Conservation (phyloP, 37 sponge, comb jelly and placozoan species). For the Dysidea cf. avara region DNA sequence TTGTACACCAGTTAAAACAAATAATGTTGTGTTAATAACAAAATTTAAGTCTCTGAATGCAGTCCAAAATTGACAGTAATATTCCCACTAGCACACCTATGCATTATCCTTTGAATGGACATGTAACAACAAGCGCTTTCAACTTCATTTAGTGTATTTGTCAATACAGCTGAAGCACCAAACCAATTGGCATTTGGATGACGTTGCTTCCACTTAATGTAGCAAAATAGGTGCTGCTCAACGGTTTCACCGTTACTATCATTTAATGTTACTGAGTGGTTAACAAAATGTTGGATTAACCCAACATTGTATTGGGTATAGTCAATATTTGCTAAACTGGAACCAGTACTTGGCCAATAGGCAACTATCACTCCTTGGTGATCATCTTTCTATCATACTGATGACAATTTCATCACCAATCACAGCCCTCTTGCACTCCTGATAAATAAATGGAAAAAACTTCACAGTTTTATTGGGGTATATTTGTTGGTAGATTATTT, state of each 20-base stretch:
- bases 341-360: constrained; percentile 36
- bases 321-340: not conserved
- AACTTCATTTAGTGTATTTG: too few relatives aligned
- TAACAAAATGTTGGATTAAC: constrained; percentile 32
- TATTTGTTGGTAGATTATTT: constrained; percentile 13
- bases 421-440: too few relatives aligned
- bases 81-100: too few relatives aligned
- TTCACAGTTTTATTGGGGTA: constrained; percentile 8
- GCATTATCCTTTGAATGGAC: too few relatives aligned
- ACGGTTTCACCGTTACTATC: not conserved
- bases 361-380: constrained; percentile 28
- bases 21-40: too few relatives aligned
- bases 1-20: too few relatives aligned
- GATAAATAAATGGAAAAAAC: too few relatives aligned
- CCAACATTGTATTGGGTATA: constrained; percentile 4
- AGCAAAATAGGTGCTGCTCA: constrained; percentile 18
- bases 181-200: constrained; percentile 28
- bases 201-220: constrained; percentile 32
- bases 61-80: too few relatives aligned
- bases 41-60: too few relatives aligned
- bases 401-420: too few relatives aligned
- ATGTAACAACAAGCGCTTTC: too few relatives aligned
- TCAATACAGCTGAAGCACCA: constrained; percentile 29
- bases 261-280: constrained; percentile 5
- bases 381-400: too few relatives aligned